Percentiles rank a stretch among this genome's conserved stretches.
These are phyloP conservation scores for Alexandromys fortis DNA, from an alignment of 2,113 vertebrate genomes.

Conservation along the genomic window DNA sequence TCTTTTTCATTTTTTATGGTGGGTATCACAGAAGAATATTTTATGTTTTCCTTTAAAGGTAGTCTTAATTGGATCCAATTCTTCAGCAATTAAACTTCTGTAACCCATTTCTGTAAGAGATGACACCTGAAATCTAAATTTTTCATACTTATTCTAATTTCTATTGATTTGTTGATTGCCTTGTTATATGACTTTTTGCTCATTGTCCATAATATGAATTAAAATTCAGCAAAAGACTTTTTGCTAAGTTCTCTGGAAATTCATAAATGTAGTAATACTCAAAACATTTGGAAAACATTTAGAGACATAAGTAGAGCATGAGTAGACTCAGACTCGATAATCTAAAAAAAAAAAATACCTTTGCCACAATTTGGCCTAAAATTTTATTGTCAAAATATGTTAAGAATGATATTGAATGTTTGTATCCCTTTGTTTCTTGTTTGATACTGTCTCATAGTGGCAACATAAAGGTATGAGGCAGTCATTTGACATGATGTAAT, in stretches of 20 bases:
- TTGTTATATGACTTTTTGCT: background rate
- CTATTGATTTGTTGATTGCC: background rate
- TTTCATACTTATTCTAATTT: background rate
- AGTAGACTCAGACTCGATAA: background rate
- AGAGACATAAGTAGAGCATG: background rate
- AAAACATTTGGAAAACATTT: background rate
- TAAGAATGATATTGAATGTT: background rate
- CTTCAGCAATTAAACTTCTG: background rate
- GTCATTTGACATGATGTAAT: background rate
- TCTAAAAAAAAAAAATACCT: background rate
- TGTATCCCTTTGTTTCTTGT: constrained; percentile 14
- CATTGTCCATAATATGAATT: background rate
- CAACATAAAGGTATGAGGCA: background rate
- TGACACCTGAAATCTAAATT: background rate
- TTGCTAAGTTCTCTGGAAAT: background rate
- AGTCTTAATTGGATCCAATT: background rate
- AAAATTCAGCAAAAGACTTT: background rate
- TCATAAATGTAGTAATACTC: background rate
- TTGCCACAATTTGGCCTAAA: background rate
- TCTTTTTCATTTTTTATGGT: background rate
- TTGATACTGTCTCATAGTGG: background rate
- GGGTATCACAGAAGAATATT: background rate
- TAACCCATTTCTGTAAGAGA: background rate
- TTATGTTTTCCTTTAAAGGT: background rate
- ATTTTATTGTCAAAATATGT: background rate